Evolutionary conservation across 2,888 invertebrate genomes (phyloP).

Genomic region (Linnaemya tessellans): DNA sequence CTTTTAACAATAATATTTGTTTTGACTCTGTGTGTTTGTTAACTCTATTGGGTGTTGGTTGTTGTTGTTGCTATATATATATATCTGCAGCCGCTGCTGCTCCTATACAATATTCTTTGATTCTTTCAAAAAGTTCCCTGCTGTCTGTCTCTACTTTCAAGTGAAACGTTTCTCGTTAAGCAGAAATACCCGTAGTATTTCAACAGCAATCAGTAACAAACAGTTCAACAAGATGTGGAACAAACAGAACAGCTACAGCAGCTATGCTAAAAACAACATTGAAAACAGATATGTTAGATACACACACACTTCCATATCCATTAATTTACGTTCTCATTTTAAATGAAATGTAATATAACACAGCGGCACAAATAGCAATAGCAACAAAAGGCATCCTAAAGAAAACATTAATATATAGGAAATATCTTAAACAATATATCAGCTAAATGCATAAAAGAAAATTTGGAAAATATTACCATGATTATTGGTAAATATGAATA

Average conservation of each 20-base stretch:
- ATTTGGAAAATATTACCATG: background rate
- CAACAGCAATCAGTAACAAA: slow-evolving; percentile 57
- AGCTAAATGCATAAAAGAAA: background rate
- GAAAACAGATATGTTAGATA: slow-evolving; percentile 5
- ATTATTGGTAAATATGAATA: background rate
- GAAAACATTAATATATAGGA: background rate
- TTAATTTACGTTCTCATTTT: slow-evolving; percentile 52
- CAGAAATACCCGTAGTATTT: slow-evolving; percentile 47
- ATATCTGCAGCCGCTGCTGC: slow-evolving; percentile 10
- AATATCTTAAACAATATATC: background rate
- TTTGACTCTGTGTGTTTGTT: slow-evolving; percentile 52
- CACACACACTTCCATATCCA: background rate
- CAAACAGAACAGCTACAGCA: slow-evolving; percentile 29
- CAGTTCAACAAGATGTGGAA: slow-evolving; percentile 58
- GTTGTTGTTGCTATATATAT: slow-evolving; percentile 28
- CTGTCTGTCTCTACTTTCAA: slow-evolving; percentile 28
- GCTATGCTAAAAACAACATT: slow-evolving; percentile 1
- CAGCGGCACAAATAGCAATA: slow-evolving; percentile 3
- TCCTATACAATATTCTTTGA: slow-evolving; percentile 44
- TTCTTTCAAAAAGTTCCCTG: slow-evolving; percentile 27
- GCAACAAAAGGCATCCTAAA: background rate
- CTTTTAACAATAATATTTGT: slow-evolving; percentile 67
- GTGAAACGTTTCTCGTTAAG: slow-evolving; percentile 50
- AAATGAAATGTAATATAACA: slow-evolving; percentile 50
- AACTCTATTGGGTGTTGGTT: slow-evolving; percentile 29